phyloP scores from a whole-genome alignment of 2,113 vertebrate species.

The Engystomops pustulosus region DNA sequence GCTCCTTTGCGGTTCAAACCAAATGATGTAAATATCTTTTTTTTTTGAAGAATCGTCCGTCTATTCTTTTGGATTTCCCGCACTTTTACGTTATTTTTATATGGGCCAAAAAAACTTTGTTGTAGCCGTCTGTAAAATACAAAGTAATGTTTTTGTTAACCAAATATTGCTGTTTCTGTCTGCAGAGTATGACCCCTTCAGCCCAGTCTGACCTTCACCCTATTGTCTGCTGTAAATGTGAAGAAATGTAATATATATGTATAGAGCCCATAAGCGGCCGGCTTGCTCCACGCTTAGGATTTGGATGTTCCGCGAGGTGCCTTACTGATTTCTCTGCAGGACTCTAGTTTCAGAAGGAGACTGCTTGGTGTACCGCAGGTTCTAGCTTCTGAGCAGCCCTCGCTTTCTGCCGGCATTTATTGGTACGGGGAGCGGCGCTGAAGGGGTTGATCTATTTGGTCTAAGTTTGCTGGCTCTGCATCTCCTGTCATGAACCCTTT shows the following conservation, averaged over 20 bases:
- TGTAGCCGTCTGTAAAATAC: slow-evolving; percentile 77
- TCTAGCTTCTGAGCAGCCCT: neutral
- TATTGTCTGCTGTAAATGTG: neutral
- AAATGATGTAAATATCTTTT: slow-evolving; percentile 85
- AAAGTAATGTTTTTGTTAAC: slow-evolving; percentile 70
- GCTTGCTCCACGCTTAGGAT: neutral
- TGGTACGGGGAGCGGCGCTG: neutral
- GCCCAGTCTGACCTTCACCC: neutral
- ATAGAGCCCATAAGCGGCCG: neutral
- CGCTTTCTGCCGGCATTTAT: neutral
- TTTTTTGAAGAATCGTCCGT: slow-evolving; percentile 67
- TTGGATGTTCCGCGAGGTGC: neutral
- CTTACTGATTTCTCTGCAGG: slow-evolving; percentile 23
- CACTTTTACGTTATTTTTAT: slow-evolving; percentile 87
- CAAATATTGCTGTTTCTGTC: slow-evolving; percentile 65
- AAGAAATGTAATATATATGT: slow-evolving; percentile 5
- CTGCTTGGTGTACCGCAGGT: neutral
- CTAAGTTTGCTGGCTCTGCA: neutral
- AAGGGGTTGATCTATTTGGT: neutral
- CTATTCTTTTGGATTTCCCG: slow-evolving; percentile 79
- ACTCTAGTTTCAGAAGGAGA: neutral
- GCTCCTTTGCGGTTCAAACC: slow-evolving; percentile 69
- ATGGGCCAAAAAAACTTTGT: slow-evolving; percentile 78
- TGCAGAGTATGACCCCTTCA: slow-evolving; percentile 62
- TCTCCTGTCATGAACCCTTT: neutral